phyloP scores from a whole-genome alignment of 2,888 invertebrate species.

The Steinernema carpocapsae region DNA sequence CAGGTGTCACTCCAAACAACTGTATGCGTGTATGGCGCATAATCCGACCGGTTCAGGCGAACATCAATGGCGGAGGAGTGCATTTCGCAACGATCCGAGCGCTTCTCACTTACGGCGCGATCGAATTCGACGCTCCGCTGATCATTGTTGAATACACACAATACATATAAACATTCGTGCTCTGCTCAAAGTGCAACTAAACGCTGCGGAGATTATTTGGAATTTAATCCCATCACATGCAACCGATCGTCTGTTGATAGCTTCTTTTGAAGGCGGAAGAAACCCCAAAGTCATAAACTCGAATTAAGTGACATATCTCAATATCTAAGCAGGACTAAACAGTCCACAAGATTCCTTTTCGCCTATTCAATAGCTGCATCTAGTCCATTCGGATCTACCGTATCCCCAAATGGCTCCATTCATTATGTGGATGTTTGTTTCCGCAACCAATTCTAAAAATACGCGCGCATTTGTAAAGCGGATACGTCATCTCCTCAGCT shows the following conservation, averaged over 20 bases:
- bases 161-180: constrained; percentile 30
- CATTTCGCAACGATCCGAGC: constrained; percentile 1
- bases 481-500: background rate
- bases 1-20: constrained; percentile 21
- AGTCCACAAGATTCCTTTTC: too few relatives aligned
- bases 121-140: background rate
- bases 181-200: constrained; percentile 23
- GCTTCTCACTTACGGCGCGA: background rate
- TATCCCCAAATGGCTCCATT: too few relatives aligned
- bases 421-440: too few relatives aligned
- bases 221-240: constrained; percentile 28
- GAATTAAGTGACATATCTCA: too few relatives aligned
- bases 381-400: too few relatives aligned
- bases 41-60: constrained; percentile 26
- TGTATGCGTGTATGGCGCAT: background rate
- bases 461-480: too few relatives aligned
- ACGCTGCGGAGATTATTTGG: constrained; percentile 18
- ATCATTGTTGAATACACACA: constrained; percentile 13
- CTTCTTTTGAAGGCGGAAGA: background rate
- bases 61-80: constrained; percentile 10
- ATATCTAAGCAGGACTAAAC: too few relatives aligned
- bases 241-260: background rate
- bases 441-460: too few relatives aligned
- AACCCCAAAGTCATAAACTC: too few relatives aligned
- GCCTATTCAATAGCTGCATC: too few relatives aligned